Conservation (phyloP, 2,797 vertebrate genomes). For the Manis javanica region DNA sequence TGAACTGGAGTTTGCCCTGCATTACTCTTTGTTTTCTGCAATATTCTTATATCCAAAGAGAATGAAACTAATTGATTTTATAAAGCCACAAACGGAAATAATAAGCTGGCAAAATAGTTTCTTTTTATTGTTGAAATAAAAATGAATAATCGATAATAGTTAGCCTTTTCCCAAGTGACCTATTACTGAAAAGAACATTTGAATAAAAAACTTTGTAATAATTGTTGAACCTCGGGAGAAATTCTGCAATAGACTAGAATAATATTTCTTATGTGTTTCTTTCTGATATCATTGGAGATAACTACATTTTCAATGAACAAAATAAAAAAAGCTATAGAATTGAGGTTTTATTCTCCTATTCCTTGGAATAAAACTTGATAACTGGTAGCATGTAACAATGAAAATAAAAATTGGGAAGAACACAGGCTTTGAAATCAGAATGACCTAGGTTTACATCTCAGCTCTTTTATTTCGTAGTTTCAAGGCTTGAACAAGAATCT, state of each 20-base stretch:
- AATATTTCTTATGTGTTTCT: background rate
- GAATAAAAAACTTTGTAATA: background rate
- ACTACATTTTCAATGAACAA: background rate
- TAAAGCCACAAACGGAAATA: background rate
- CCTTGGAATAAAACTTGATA: background rate
- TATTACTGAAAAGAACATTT: conserved; percentile 13
- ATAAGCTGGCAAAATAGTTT: conserved; percentile 19
- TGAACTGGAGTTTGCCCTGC: background rate
- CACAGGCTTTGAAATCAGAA: background rate
- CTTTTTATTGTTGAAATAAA: conserved; percentile 12
- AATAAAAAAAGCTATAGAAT: background rate
- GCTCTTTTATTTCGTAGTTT: background rate
- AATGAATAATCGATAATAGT: background rate
- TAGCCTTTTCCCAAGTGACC: conserved; percentile 23
- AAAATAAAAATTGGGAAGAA: background rate
- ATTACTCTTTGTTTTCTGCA: background rate
- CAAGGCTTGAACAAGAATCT: background rate
- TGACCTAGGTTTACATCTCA: background rate
- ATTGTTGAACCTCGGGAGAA: background rate
- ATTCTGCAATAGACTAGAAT: background rate
- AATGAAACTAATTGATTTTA: background rate
- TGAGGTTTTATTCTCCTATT: background rate
- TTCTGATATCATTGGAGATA: background rate
- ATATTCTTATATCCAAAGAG: background rate
- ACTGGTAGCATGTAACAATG: background rate